Conservation (phyloP, 2,797 vertebrate genomes). For the Cryptoblepharus egeriae region DNA sequence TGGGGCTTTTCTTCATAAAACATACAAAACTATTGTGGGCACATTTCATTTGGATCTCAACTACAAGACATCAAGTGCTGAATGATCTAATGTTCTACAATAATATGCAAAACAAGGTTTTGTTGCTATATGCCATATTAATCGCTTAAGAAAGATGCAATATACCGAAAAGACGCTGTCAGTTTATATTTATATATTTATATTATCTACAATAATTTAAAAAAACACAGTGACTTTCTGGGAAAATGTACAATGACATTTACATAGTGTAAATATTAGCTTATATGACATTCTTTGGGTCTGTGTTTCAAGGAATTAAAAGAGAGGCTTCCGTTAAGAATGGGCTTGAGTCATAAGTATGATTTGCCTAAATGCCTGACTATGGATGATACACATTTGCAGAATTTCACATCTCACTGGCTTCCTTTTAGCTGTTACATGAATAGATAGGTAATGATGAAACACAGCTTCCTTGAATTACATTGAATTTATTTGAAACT, state of each 20-base stretch:
- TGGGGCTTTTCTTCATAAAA: neutral
- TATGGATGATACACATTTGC: constrained; percentile 30
- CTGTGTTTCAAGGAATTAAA: constrained; percentile 42
- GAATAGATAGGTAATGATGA: constrained; percentile 58
- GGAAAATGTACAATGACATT: constrained; percentile 2
- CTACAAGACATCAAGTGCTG: neutral
- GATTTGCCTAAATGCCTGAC: constrained; percentile 49
- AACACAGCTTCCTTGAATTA: constrained; percentile 56
- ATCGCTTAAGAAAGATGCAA: neutral
- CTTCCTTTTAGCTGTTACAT: constrained; percentile 54
- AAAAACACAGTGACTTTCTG: neutral
- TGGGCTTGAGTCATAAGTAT: constrained; percentile 38
- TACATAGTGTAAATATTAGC: neutral
- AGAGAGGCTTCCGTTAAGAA: constrained; percentile 60
- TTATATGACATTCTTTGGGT: neutral
- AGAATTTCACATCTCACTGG: constrained; percentile 12
- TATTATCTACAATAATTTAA: neutral
- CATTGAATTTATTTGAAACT: constrained; percentile 53
- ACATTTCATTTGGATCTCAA: neutral
- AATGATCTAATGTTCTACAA: neutral
- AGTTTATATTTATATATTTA: too few relatives aligned
- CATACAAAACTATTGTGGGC: neutral
- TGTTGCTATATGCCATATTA: neutral
- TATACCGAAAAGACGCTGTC: neutral
- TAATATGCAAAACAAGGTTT: neutral